These are phyloP conservation scores for Amia ocellicauda DNA, from an alignment of 2,113 vertebrate species.

Conservation along the genomic window DNA sequence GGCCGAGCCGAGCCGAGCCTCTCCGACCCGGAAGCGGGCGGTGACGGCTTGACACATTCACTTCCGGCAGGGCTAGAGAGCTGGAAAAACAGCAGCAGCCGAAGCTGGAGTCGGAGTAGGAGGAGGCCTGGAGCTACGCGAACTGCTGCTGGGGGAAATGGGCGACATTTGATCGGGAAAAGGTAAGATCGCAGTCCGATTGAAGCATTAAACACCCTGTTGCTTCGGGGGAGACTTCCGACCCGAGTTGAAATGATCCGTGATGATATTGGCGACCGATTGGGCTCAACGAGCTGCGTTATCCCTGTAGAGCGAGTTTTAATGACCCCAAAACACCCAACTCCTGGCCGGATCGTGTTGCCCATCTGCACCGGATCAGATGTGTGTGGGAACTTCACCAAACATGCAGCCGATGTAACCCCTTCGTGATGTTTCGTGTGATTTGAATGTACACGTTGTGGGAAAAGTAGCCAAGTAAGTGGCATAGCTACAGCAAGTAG, in stretches of 20 bases:
- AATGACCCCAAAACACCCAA: background rate
- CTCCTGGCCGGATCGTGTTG: background rate
- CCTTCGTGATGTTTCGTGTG: no score
- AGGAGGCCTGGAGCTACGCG: slow-evolving; percentile 62
- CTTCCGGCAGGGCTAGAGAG: slow-evolving; percentile 26
- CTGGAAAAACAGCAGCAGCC: slow-evolving; percentile 62
- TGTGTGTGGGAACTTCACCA: background rate
- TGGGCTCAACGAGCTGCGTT: no score
- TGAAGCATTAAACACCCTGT: no score
- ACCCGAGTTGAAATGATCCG: no score
- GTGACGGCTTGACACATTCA: slow-evolving; percentile 21
- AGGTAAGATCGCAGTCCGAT: slow-evolving; percentile 62
- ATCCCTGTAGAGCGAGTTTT: slow-evolving; percentile 16
- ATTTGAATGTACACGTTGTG: no score
- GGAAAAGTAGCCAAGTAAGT: no score
- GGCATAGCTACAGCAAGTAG: no score
- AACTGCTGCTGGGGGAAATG: slow-evolving; percentile 60
- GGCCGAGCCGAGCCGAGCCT: background rate
- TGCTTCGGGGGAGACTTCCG: no score
- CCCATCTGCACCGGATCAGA: background rate
- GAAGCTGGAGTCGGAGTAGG: slow-evolving; percentile 66
- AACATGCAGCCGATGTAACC: no score
- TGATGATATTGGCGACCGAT: no score
- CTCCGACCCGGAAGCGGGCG: slow-evolving; percentile 28
- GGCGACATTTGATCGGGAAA: slow-evolving; percentile 58